phyloP scores from a whole-genome alignment of 2,888 invertebrate species.

The Sinopyrophorus schimmeli region DNA sequence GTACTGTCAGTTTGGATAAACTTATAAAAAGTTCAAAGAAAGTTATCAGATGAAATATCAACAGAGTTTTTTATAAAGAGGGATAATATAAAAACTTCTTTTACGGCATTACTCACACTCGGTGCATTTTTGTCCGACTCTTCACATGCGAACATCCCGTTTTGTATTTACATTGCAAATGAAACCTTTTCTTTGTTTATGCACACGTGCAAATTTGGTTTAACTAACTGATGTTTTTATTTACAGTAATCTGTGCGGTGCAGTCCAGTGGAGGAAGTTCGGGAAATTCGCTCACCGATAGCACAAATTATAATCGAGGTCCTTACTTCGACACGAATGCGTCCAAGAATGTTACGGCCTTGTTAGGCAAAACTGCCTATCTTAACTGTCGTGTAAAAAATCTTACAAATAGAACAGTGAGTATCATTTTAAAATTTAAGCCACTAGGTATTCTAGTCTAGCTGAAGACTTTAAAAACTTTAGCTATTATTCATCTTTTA shows the following conservation, averaged over 20 bases:
- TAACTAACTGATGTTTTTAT: constrained; percentile 23
- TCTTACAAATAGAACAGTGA: constrained; percentile 88
- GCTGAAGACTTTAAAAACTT: background rate
- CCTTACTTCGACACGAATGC: constrained; percentile 55
- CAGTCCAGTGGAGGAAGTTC: constrained; percentile 45
- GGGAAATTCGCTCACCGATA: constrained; percentile 47
- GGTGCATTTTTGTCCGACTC: too few relatives aligned
- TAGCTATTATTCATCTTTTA: too few relatives aligned
- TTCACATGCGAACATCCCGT: too few relatives aligned
- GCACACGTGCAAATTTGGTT: too few relatives aligned
- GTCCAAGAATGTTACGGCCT: constrained; percentile 69
- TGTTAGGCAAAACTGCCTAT: constrained; percentile 87
- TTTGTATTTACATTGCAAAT: too few relatives aligned
- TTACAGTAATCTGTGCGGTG: constrained; percentile 49
- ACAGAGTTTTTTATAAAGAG: constrained; percentile 20
- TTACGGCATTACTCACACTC: constrained; percentile 16
- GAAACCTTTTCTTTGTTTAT: too few relatives aligned
- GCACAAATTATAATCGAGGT: constrained; percentile 48
- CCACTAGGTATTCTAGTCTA: too few relatives aligned
- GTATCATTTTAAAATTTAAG: constrained; percentile 46
- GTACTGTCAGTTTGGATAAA: constrained; percentile 29
- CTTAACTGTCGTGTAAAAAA: constrained; percentile 89
- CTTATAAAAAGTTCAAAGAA: constrained; percentile 23
- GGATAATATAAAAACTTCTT: constrained; percentile 21
- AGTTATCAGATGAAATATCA: constrained; percentile 24